phyloP scores from a whole-genome alignment of 2,888 invertebrate species.

The Trachelus tabidus region DNA sequence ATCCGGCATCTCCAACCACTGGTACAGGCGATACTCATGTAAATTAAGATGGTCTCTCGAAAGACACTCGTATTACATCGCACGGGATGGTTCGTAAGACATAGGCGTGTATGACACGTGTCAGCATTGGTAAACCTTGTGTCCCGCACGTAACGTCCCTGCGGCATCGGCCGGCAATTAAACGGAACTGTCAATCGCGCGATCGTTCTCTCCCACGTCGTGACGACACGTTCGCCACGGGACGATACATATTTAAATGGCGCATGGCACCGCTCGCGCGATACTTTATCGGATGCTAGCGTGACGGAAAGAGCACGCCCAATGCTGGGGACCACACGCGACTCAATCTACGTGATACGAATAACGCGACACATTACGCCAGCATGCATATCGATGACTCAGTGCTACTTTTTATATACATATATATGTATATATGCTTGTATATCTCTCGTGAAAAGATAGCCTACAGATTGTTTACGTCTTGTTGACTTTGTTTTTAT shows the following conservation, averaged over 20 bases:
- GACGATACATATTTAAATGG: conserved; percentile 36
- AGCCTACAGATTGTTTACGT: background rate
- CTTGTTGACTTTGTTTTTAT: background rate
- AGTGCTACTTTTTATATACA: background rate
- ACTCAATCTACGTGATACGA: conserved; percentile 14
- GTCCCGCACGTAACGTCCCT: conserved; percentile 5
- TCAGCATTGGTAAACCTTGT: conserved; percentile 25
- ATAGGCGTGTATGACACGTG: conserved; percentile 30
- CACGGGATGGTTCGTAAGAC: conserved; percentile 28
- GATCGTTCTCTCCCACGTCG: conserved; percentile 14
- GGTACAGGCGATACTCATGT: background rate
- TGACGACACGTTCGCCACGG: conserved; percentile 13
- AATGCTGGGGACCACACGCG: conserved; percentile 10
- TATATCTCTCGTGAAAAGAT: background rate
- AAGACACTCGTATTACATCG: background rate
- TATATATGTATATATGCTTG: background rate
- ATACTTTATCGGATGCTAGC: conserved; percentile 28
- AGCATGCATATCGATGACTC: conserved; percentile 14
- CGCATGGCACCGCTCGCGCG: conserved; percentile 22
- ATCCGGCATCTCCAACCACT: background rate
- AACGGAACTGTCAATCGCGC: conserved; percentile 13
- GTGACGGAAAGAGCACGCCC: background rate
- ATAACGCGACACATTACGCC: conserved; percentile 3
- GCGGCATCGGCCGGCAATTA: conserved; percentile 15
- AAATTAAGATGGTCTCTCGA: background rate